A percentile compares a stretch with the other conserved stretches of the same genome.
Conservation (phyloP, 2,888 invertebrate species). For the Asteroscopus sphinx region DNA sequence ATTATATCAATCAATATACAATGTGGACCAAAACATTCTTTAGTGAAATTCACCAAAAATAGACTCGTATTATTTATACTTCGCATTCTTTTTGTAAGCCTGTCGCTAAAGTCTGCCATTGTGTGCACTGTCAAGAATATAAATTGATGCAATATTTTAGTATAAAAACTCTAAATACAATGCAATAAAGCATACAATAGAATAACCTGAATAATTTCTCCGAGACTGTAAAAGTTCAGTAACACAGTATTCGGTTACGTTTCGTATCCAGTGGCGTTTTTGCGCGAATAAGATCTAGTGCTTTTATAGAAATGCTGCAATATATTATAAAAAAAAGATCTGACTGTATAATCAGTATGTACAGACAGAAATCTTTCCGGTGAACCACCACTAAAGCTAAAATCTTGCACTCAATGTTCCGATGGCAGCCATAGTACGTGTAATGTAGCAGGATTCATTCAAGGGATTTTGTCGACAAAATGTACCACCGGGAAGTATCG, state of each 20-base stretch:
- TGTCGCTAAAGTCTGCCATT: constrained; percentile 45
- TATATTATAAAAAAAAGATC: not conserved
- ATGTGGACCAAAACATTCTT: constrained; percentile 33
- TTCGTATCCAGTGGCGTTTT: constrained; percentile 22
- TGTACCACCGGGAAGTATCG: too few species aligned
- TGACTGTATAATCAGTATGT: constrained; percentile 1
- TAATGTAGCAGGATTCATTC: too few species aligned
- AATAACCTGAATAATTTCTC: constrained; percentile 19
- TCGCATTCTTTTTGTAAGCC: constrained; percentile 26
- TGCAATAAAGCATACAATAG: constrained; percentile 39
- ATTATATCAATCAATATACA: too few species aligned
- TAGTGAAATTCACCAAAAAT: constrained; percentile 60
- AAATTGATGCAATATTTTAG: constrained; percentile 43
- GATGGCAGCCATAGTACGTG: too few species aligned
- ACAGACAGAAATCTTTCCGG: too few species aligned
- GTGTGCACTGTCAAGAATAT: constrained; percentile 50
- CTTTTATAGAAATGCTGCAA: constrained; percentile 14
- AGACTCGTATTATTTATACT: constrained; percentile 13
- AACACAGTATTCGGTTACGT: constrained; percentile 31
- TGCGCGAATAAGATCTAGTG: constrained; percentile 1
- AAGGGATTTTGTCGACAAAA: too few species aligned
- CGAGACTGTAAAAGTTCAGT: constrained; percentile 19
- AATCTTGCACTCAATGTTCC: too few species aligned
- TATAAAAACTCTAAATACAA: constrained; percentile 17
- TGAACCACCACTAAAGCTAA: too few species aligned